Conservation (phyloP, 53 echinoderm and acorn worm genomes). For the Temnopleurus reevesii region DNA sequence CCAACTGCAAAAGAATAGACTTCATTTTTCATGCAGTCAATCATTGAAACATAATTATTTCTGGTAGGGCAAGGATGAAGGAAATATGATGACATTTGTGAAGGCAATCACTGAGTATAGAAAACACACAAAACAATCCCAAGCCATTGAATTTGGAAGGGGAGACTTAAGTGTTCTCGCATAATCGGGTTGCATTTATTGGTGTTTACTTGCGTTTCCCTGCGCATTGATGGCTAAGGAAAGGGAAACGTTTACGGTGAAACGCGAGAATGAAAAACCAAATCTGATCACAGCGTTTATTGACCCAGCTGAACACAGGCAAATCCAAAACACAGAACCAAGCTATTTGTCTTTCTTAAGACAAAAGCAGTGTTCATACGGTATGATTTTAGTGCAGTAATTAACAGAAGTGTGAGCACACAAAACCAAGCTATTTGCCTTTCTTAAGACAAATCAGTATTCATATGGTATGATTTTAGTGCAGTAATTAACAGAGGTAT, state of each 20-base stretch:
- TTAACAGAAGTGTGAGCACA: slow-evolving; percentile 2
- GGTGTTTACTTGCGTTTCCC: slow-evolving; percentile 21
- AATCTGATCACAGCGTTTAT: slow-evolving; percentile 29
- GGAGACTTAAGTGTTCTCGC: slow-evolving; percentile 6
- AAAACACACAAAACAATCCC: background rate
- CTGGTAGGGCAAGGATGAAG: no score
- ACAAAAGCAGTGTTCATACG: slow-evolving; percentile 1
- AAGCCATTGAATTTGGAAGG: background rate
- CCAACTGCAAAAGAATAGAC: no score
- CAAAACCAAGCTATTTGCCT: background rate
- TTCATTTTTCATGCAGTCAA: no score
- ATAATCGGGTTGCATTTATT: slow-evolving; percentile 14
- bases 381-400: background rate
- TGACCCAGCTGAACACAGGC: slow-evolving; percentile 1
- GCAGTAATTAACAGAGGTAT: background rate
- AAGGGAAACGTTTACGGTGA: slow-evolving; percentile 14
- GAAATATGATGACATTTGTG: no score
- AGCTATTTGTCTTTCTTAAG: background rate
- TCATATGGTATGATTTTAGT: background rate
- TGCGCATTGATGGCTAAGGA: background rate
- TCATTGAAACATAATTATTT: no score
- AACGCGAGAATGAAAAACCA: slow-evolving; percentile 34
- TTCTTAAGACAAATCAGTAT: slow-evolving; percentile 8
- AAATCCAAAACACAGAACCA: background rate
- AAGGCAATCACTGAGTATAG: no score